Percentiles rank a stretch among this genome's conserved stretches.
Evolutionary conservation across 2,888 invertebrate genomes (phyloP).

Genomic region (Sinotaia quadrata): DNA sequence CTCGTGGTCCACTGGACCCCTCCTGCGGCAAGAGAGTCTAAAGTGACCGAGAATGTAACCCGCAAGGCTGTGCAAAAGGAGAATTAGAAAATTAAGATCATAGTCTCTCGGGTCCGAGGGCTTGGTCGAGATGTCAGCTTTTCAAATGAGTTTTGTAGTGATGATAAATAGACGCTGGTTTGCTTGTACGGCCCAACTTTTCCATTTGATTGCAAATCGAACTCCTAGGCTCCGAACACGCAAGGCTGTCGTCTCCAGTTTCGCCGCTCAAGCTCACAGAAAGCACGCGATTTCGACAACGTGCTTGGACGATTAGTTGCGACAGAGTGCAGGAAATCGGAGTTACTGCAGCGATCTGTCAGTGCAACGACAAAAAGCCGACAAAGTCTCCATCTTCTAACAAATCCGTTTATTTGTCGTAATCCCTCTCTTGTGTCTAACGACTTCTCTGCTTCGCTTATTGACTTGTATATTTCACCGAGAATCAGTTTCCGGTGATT

Average conservation of each 20-base stretch:
- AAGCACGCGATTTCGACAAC: slow-evolving; percentile 17
- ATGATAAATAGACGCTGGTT: slow-evolving; percentile 40
- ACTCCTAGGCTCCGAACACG: slow-evolving; percentile 20
- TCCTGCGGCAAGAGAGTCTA: neutral
- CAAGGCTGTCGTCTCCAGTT: slow-evolving; percentile 29
- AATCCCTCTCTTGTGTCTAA: slow-evolving; percentile 6
- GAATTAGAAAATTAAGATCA: slow-evolving; percentile 35
- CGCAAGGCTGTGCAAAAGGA: slow-evolving; percentile 28
- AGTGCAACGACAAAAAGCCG: neutral
- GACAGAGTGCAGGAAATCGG: slow-evolving; percentile 21
- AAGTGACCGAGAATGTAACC: slow-evolving; percentile 19
- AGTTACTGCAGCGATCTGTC: neutral
- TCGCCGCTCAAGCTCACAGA: slow-evolving; percentile 1
- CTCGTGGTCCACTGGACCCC: neutral
- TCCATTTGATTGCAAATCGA: slow-evolving; percentile 29
- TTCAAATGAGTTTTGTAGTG: slow-evolving; percentile 42
- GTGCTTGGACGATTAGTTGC: slow-evolving; percentile 15
- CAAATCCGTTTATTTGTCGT: slow-evolving; percentile 21
- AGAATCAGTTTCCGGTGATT: slow-evolving; percentile 5
- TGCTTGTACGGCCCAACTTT: slow-evolving; percentile 17
- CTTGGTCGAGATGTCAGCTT: slow-evolving; percentile 38
- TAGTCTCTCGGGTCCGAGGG: slow-evolving; percentile 29
- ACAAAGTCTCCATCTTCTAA: neutral
- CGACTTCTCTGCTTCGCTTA: slow-evolving; percentile 12
- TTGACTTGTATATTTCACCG: slow-evolving; percentile 21